Percentiles rank a stretch among this genome's conserved stretches.
Evolutionary conservation across 2,888 invertebrate genomes (phyloP).

Genomic region (Sinopyrophorus schimmeli): DNA sequence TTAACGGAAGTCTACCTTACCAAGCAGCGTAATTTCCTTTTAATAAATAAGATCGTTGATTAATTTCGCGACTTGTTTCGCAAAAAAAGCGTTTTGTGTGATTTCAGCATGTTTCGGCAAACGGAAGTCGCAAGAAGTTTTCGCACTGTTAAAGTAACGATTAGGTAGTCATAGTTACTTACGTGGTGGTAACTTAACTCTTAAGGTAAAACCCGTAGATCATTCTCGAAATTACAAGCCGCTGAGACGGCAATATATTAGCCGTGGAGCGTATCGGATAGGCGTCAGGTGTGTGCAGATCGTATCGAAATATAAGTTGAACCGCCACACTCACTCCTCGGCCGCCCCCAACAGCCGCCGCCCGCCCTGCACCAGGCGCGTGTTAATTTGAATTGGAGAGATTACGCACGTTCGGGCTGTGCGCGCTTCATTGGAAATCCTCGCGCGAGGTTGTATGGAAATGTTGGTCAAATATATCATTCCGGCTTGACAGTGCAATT

Average conservation of each 20-base stretch:
- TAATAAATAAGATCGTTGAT: no score
- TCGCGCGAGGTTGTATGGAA: conserved; percentile 67
- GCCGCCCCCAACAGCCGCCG: conserved; percentile 22
- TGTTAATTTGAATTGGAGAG: conserved; percentile 66
- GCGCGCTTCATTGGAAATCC: conserved; percentile 56
- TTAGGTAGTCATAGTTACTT: no score
- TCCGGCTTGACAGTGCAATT: conserved; percentile 88
- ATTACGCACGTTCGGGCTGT: conserved; percentile 59
- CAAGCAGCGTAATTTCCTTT: no score
- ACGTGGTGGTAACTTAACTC: no score
- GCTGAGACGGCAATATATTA: conserved; percentile 29
- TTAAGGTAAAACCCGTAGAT: no score
- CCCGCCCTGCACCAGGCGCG: conserved; percentile 47
- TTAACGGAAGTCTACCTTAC: no score
- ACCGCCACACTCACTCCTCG: conserved; percentile 29
- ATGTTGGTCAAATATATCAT: conserved; percentile 91
- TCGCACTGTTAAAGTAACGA: no score
- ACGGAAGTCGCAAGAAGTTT: no score
- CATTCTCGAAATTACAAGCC: conserved; percentile 23
- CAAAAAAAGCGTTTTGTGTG: no score
- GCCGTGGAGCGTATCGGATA: conserved; percentile 27
- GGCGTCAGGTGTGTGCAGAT: conserved; percentile 34
- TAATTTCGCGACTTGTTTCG: no score
- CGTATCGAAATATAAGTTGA: conserved; percentile 33
- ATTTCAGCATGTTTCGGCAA: no score